These are phyloP conservation scores for Micrasema longulum DNA, from an alignment of 1,140 invertebrate genomes.

Conservation along the genomic window DNA sequence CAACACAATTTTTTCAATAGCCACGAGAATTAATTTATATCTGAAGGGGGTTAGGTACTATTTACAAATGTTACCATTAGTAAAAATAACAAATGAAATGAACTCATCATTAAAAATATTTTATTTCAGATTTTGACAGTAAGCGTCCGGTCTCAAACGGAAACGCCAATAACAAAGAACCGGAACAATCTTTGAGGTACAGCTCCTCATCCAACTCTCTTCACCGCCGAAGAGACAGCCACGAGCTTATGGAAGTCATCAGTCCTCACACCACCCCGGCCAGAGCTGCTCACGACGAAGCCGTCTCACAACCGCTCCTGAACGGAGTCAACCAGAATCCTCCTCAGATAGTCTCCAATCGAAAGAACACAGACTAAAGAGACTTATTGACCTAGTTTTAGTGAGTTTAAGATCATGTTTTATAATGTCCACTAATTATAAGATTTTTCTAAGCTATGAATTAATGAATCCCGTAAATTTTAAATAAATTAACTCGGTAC, in stretches of 20 bases:
- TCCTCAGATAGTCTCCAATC: conserved; percentile 19
- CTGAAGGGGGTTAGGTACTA: too few relatives aligned
- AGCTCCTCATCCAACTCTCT: conserved; percentile 10
- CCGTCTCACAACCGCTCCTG: conserved; percentile 34
- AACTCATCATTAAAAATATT: neutral
- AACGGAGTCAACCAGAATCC: neutral
- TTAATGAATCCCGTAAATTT: too few relatives aligned
- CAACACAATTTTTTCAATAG: too few relatives aligned
- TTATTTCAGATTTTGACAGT: conserved; percentile 18
- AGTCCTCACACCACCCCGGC: conserved; percentile 18
- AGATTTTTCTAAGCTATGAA: too few relatives aligned
- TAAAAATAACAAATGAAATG: too few relatives aligned
- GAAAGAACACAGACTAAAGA: conserved; percentile 20
- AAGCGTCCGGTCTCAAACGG: conserved; percentile 13
- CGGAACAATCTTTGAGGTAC: conserved; percentile 10
- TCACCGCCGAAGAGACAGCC: conserved; percentile 24
- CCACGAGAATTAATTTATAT: too few relatives aligned
- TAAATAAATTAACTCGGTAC: too few relatives aligned
- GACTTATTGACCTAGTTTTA: conserved; percentile 22
- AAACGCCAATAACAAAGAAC: neutral
- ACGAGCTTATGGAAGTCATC: conserved; percentile 47
- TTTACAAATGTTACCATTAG: too few relatives aligned
- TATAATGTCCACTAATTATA: too few relatives aligned
- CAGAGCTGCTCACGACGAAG: conserved; percentile 5
- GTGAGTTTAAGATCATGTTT: neutral